Base-by-base conservation (phyloP, 2,797 vertebrate species). In the Sebastes nivosus region DNA sequence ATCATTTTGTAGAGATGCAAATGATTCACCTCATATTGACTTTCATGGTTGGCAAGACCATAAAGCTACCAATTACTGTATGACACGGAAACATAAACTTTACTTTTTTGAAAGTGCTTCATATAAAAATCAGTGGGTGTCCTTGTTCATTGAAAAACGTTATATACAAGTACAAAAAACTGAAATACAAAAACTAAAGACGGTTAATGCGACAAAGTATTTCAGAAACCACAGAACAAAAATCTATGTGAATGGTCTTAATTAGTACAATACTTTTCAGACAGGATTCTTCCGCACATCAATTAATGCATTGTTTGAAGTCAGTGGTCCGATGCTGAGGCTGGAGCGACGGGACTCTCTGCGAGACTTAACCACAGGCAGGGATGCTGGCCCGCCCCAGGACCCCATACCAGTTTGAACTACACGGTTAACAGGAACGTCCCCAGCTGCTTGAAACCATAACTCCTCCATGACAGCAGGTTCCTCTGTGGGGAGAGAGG, bases 201-300 rank as follows among this genome's bases (percentile, higher is more conserved):
- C 10, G 10, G 8, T 72, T 67, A 67, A 88, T 68, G 67, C 5
- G 10, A 64, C 18, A 24, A 67, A 77, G 32, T 38, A 50, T 72
- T 77, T 75, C 8, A 70, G 38, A 79, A 81, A 83, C 27, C 67
- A 79, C 54, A 82, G 50, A 81, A 75, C 2, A 78, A 79, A 71
- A 71, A 65, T 78, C 36, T 27, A 67, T 27, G 30, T 5, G 16
- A 87, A 84, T 25, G 32, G 6, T 67, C 58, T 66, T 20, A 5
- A 46, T 60, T n/a, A 46, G 74, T 3, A 50, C 14, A 27, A 59
- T 27, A 36, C 1, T 24, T 58, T 79, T 96, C 96, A 99, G 75
- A 99, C 85, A 0, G 97, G 98, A 75, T 98, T 98, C 88, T 92
- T 99, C 88, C 98, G 95, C 52, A 99, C 97, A 0, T 99, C 97